Percentiles rank a stretch among this genome's conserved stretches.
Conservation (phyloP, 2,113 vertebrate genomes). For the Oceanodroma tethys region DNA sequence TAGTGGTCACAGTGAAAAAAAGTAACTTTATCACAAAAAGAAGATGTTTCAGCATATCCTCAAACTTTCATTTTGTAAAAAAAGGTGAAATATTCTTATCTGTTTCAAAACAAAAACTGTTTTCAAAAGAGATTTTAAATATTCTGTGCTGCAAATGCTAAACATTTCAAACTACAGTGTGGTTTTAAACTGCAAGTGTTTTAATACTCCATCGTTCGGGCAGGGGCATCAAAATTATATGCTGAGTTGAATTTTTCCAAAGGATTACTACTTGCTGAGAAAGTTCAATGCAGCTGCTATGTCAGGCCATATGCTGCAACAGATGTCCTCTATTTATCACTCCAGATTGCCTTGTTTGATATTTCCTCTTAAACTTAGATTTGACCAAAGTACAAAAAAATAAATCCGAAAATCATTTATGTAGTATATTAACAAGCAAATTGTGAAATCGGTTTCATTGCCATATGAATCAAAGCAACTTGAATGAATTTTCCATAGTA, state of each 20-base stretch:
- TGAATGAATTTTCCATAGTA: background rate
- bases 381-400: background rate
- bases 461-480: background rate
- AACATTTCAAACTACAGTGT: background rate
- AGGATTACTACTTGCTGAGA: background rate
- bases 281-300: background rate
- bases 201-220: background rate
- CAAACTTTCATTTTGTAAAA: background rate
- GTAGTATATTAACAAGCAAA: background rate
- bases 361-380: slow-evolving; percentile 5
- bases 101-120: background rate
- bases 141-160: background rate
- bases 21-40: background rate
- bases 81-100: background rate
- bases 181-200: background rate
- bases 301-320: background rate
- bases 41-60: background rate
- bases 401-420: background rate
- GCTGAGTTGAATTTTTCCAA: background rate
- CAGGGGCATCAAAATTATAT: background rate
- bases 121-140: background rate
- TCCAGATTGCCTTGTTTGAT: slow-evolving; percentile 37
- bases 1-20: background rate
- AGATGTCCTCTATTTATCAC: background rate
- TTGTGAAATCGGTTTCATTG: background rate